phyloP scores from a whole-genome alignment of 2,888 invertebrate genomes.

The Lasioglossum figueresi region DNA sequence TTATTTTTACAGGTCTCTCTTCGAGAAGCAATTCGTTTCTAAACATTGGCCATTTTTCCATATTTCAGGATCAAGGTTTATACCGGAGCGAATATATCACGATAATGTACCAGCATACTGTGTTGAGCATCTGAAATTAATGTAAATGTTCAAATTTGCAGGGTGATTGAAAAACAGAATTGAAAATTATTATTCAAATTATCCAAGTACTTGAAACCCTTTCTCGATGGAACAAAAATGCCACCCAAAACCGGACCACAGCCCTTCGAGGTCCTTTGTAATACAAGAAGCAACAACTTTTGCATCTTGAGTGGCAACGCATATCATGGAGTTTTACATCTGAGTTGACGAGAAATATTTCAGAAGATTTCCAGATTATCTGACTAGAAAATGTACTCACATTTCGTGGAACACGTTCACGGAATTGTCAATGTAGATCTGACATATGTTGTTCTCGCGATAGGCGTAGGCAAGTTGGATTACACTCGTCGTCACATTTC shows the following conservation, averaged over 20 bases:
- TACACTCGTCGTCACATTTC: too few relatives aligned
- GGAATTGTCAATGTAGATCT: too few relatives aligned
- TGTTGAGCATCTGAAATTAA: slow-evolving; percentile 17
- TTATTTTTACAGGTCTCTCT: neutral
- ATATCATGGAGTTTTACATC: slow-evolving; percentile 14
- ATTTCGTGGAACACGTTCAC: neutral
- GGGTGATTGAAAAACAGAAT: too few relatives aligned
- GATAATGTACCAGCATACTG: neutral
- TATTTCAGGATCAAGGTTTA: neutral
- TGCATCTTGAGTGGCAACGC: neutral
- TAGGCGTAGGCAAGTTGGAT: too few relatives aligned
- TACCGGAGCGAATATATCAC: neutral
- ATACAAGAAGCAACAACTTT: neutral
- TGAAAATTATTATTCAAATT: neutral
- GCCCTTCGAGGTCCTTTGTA: slow-evolving; percentile 7
- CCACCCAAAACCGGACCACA: neutral
- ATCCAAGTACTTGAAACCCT: neutral
- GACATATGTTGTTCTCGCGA: too few relatives aligned
- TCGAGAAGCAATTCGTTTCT: neutral
- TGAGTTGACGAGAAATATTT: neutral
- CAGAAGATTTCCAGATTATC: neutral
- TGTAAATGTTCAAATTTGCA: too few relatives aligned
- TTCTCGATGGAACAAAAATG: neutral
- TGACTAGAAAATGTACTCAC: neutral
- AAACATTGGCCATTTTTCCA: too few relatives aligned